These are phyloP conservation scores for Bovichtus diacanthus DNA, from an alignment of 2,797 vertebrate genomes.

Conservation along the genomic window DNA sequence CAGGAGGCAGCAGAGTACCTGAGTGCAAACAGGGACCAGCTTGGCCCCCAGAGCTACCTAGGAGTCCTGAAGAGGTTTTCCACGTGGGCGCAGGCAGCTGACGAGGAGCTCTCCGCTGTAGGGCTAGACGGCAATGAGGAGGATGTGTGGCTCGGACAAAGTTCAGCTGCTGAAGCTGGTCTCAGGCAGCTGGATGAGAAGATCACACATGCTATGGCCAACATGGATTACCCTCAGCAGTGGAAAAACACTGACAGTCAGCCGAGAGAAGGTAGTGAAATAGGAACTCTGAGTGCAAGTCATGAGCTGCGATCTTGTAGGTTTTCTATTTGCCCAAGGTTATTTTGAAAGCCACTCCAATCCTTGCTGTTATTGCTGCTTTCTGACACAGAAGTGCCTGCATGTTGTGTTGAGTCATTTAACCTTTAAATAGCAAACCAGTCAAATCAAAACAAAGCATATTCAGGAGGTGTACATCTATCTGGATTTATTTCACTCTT, in stretches of 20 bases:
- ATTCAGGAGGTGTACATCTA: background rate
- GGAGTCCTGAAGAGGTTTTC: slow-evolving; percentile 84
- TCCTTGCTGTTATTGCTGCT: slow-evolving; percentile 13
- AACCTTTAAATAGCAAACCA: background rate
- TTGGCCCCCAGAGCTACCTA: slow-evolving; percentile 79
- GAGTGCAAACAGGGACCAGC: slow-evolving; percentile 68
- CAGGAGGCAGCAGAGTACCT: slow-evolving; percentile 86
- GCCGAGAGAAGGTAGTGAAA: slow-evolving; percentile 56
- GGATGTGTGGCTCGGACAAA: slow-evolving; percentile 4
- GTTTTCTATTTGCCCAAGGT: background rate
- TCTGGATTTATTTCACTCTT: background rate
- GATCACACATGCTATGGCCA: slow-evolving; percentile 86
- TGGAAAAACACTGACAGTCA: slow-evolving; percentile 82
- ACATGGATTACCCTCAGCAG: slow-evolving; percentile 82
- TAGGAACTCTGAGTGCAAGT: slow-evolving; percentile 11
- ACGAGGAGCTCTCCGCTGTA: slow-evolving; percentile 21
- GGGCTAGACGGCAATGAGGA: slow-evolving; percentile 1
- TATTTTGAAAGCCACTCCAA: background rate
- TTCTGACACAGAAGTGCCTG: slow-evolving; percentile 9
- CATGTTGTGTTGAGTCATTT: background rate
- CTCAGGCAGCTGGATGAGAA: slow-evolving; percentile 73
- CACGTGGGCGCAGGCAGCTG: background rate
- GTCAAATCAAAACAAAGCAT: background rate
- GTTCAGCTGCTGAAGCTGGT: slow-evolving; percentile 10
- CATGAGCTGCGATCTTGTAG: background rate